These are phyloP conservation scores for Eremobia ochroleuca DNA, from an alignment of 2,888 invertebrate species.

Conservation along the genomic window DNA sequence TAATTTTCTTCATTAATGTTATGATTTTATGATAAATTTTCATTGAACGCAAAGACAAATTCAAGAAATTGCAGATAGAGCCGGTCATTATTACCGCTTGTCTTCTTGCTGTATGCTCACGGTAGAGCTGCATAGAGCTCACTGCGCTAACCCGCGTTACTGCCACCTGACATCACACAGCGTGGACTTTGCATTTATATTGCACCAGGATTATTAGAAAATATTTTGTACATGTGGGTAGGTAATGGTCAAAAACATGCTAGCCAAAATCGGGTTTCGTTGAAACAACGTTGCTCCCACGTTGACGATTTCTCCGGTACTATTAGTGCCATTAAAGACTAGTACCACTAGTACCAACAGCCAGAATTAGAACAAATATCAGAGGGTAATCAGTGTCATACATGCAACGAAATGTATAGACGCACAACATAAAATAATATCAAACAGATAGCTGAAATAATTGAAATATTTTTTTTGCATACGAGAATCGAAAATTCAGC, in stretches of 20 bases:
- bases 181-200: constrained; percentile 14
- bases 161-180: constrained; percentile 31
- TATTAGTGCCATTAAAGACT: not conserved
- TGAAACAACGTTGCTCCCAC: not conserved
- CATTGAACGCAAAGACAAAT: not conserved
- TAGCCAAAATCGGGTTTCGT: not conserved
- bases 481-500: too few species aligned
- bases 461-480: too few species aligned
- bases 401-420: too few species aligned
- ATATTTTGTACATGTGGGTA: not conserved
- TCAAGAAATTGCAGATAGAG: constrained; percentile 6
- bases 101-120: constrained; percentile 30
- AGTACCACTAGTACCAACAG: not conserved
- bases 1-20: not conserved
- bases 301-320: not conserved
- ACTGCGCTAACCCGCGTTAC: constrained; percentile 40
- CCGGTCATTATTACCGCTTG: constrained; percentile 17
- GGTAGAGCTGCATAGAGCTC: constrained; percentile 25
- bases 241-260: not conserved
- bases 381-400: too few species aligned
- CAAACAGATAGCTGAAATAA: too few species aligned
- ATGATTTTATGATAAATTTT: not conserved
- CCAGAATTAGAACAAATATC: too few species aligned
- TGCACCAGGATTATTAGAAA: not conserved
- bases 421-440: too few species aligned